phyloP scores from a whole-genome alignment of 2,888 invertebrate species.

The Pseudococcus jackbeardsleyi region DNA sequence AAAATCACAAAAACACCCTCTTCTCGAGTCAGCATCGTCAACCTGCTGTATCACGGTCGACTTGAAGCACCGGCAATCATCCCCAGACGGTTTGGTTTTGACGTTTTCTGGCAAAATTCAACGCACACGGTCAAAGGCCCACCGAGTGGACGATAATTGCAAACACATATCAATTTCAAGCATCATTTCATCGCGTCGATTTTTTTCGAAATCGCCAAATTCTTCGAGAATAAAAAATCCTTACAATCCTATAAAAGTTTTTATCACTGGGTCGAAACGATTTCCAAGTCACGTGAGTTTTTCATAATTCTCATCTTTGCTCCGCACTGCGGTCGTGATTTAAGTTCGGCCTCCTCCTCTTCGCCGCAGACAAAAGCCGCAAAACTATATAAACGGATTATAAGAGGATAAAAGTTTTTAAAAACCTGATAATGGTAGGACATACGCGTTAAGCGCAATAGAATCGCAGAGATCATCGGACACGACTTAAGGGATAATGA shows the following conservation, averaged over 20 bases:
- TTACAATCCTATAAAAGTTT: neutral
- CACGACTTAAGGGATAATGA: conserved; percentile 61
- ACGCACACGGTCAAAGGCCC: conserved; percentile 24
- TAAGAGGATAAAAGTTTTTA: conserved; percentile 59
- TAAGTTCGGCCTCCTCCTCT: neutral
- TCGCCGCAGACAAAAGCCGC: neutral
- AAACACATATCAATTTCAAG: conserved; percentile 36
- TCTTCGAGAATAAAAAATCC: neutral
- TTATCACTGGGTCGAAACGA: neutral
- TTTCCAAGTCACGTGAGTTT: conserved; percentile 5
- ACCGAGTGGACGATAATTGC: neutral
- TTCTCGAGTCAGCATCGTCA: neutral
- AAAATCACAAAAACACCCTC: conserved; percentile 47
- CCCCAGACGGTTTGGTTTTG: neutral
- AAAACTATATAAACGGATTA: conserved; percentile 62
- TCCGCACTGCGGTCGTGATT: neutral
- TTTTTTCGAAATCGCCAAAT: neutral
- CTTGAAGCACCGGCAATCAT: neutral
- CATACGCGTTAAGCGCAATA: conserved; percentile 51
- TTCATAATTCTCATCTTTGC: neutral
- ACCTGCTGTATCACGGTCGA: neutral
- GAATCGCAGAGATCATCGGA: conserved; percentile 61
- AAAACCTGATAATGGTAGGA: conserved; percentile 60
- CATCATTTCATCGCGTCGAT: conserved; percentile 22
- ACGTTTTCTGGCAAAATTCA: neutral